phyloP scores from a whole-genome alignment of 2,113 vertebrate genomes.

The Gambusia affinis region DNA sequence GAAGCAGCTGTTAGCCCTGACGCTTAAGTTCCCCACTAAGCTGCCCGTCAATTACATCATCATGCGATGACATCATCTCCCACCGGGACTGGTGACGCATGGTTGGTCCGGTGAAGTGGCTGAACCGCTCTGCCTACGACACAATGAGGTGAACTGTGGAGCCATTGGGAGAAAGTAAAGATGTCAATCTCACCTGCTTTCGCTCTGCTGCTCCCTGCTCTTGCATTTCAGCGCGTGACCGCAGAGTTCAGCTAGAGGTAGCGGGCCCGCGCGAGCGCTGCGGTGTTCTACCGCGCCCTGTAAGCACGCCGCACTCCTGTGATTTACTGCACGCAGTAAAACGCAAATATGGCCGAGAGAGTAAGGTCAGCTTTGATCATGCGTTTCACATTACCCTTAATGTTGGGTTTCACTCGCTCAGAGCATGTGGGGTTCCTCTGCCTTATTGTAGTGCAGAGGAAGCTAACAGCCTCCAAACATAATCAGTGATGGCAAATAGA shows the following conservation, averaged over 20 bases:
- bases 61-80: constrained; percentile 56
- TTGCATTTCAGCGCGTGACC: not conserved
- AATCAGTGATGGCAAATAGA: not conserved
- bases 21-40: not conserved
- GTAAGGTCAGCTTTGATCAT: constrained; percentile 38
- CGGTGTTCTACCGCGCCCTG: constrained; percentile 1
- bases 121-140: not conserved
- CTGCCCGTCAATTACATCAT: constrained; percentile 52
- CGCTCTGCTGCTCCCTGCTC: not conserved
- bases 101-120: constrained; percentile 28
- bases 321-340: constrained; percentile 32
- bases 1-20: constrained; percentile 21
- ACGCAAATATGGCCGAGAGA: constrained; percentile 20
- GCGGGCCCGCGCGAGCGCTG: not conserved
- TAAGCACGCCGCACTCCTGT: constrained; percentile 11
- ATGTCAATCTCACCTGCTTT: not conserved
- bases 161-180: constrained; percentile 28
- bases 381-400: constrained; percentile 13
- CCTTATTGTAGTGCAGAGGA: not conserved
- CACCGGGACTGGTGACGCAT: constrained; percentile 19
- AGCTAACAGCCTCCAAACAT: not conserved
- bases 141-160: constrained; percentile 28
- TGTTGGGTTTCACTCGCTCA: too few species aligned
- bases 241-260: constrained; percentile 23
- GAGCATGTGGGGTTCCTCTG: too few species aligned